These are phyloP conservation scores for Hydraecia micacea DNA, from an alignment of 2,888 invertebrate species.

Conservation along the genomic window DNA sequence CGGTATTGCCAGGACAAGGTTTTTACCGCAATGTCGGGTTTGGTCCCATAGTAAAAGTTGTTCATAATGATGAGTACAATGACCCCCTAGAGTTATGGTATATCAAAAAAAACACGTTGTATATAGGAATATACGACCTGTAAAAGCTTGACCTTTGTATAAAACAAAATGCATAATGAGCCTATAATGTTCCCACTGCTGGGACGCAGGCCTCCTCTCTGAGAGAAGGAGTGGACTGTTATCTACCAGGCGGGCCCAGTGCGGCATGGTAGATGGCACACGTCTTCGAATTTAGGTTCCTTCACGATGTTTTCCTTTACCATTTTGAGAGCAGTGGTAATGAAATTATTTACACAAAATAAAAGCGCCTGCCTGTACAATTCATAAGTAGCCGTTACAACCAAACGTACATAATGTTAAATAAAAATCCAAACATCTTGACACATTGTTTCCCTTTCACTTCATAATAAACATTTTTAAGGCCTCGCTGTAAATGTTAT, in stretches of 20 bases:
- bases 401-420: neutral
- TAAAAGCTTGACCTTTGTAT: neutral
- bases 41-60: no score
- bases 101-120: no score
- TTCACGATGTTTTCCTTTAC: neutral
- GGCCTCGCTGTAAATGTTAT: conserved; percentile 65
- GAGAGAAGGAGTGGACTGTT: neutral
- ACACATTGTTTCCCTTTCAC: conserved; percentile 45
- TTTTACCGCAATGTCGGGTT: no score
- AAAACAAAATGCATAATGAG: neutral
- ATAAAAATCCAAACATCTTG: conserved; percentile 28
- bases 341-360: neutral
- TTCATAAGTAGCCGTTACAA: neutral
- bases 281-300: neutral
- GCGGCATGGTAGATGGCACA: neutral
- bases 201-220: neutral
- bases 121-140: no score
- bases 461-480: conserved; percentile 58
- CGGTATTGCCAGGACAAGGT: no score
- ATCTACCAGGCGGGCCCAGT: neutral
- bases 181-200: neutral
- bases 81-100: no score
- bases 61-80: no score
- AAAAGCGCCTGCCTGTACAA: neutral
- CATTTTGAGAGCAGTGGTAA: neutral